phyloP scores from a whole-genome alignment of 2,888 invertebrate species.

The Sinohyriopsis cumingii region DNA sequence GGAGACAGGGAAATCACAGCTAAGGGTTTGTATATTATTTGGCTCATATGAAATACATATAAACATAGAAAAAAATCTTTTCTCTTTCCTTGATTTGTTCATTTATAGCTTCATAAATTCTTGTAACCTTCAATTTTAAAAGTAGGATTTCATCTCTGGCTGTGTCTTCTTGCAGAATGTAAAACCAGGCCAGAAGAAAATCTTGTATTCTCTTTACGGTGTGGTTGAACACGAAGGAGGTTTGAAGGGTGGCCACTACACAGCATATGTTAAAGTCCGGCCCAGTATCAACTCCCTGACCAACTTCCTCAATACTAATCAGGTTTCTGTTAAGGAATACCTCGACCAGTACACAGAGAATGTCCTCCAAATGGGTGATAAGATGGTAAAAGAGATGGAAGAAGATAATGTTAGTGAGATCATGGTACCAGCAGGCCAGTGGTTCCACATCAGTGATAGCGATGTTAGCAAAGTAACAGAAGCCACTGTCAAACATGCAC shows the following conservation, averaged over 20 bases:
- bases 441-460: constrained; percentile 96
- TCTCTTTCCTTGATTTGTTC: no score
- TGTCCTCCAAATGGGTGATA: constrained; percentile 25
- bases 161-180: constrained; percentile 59
- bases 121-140: no score
- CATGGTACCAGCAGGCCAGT: constrained; percentile 78
- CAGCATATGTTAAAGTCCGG: constrained; percentile 92
- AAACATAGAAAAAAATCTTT: no score
- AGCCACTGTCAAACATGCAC: constrained; percentile 85
- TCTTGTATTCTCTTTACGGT: constrained; percentile 92
- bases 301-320: constrained; percentile 52
- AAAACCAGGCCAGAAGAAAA: constrained; percentile 76
- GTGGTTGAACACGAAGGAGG: constrained; percentile 96
- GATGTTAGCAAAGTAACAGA: constrained; percentile 86
- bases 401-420: constrained; percentile 48
- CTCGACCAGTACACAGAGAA: constrained; percentile 47
- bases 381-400: constrained; percentile 20
- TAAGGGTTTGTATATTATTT: no score
- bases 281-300: constrained; percentile 49
- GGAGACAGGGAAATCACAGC: no score
- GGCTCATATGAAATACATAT: no score
- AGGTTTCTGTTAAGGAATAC: constrained; percentile 46
- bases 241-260: constrained; percentile 91
- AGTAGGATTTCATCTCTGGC: no score
- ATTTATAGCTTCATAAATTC: no score